A percentile compares a stretch with the other conserved stretches of the same genome.
These are phyloP conservation scores for Leistus spinibarbis DNA, from an alignment of 2,888 invertebrate genomes.

Conservation along the genomic window DNA sequence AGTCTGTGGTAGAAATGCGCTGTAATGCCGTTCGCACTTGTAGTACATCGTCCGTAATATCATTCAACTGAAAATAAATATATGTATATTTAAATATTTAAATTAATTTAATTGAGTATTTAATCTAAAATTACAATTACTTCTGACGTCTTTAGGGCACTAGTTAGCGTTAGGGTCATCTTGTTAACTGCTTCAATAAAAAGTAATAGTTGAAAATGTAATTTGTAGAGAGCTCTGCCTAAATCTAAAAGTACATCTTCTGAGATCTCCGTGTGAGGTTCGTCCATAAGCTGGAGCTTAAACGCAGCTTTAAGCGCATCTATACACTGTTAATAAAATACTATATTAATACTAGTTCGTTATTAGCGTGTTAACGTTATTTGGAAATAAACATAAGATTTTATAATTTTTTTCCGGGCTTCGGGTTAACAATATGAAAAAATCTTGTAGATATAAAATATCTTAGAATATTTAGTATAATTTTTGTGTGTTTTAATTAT, in stretches of 20 bases:
- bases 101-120: constrained; percentile 40
- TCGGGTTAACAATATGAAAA: too few species aligned
- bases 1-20: constrained; percentile 66
- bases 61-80: constrained; percentile 61
- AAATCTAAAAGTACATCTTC: constrained; percentile 81
- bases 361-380: not conserved
- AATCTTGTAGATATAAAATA: too few species aligned
- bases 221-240: constrained; percentile 86
- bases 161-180: constrained; percentile 72
- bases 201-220: constrained; percentile 89
- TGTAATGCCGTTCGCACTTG: constrained; percentile 64
- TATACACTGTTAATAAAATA: constrained; percentile 64
- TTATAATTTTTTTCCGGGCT: too few species aligned
- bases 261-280: constrained; percentile 62
- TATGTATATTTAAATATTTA: constrained; percentile 1
- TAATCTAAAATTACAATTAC: constrained; percentile 50
- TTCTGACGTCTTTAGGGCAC: constrained; percentile 64
- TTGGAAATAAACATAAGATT: too few species aligned
- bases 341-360: too few species aligned
- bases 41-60: constrained; percentile 67
- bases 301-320: constrained; percentile 83
- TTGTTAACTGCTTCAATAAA: constrained; percentile 88
- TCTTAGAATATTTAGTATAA: too few species aligned
- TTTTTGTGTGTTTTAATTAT: too few species aligned
- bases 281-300: constrained; percentile 75